Base-by-base conservation (phyloP, 2,113 vertebrate genomes). In the Corythaeola cristata region DNA sequence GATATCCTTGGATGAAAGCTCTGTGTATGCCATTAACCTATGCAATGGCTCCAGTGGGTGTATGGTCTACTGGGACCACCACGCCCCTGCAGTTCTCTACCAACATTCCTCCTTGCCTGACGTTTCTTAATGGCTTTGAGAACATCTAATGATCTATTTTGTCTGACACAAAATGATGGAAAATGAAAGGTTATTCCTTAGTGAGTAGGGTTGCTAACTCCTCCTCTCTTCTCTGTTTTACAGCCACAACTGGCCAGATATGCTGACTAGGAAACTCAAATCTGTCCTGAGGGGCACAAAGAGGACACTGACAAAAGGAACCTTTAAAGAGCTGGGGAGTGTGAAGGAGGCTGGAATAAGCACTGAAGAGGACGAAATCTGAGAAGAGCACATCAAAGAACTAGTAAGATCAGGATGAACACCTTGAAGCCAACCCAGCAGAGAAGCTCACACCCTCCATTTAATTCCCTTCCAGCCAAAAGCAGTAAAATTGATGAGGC, bases 201-300 rank as follows among this genome's bases (percentile, higher is more conserved):
- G 17, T 1, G 13, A 71, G 28, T 24, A 28, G 15, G 32, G 17
- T 28, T 74, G 11, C 44, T 88, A 44, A 93, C 27, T 28, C 8
- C 26, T 32, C 32, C 15, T 26, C 7, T 76, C 77, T 47, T 87
- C 39, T 89, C 45, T 87, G 3, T 90, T 75, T 94, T 72, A 35
- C 90, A 99, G 99, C 82, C 98, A 98, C 67, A 98, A 98, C 85
- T 99, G 99, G 99, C 98, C 99, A 91, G 98, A 98, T 23, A 93
- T 97, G 78, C 97, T 99, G 96, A 98, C 98, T 28, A 98, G 98
- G 71, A 99, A 99, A 98, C 98, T 99, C 93, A 99, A 98, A 96
- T 73, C 60, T n/a, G 97, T 98, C 85, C 98, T 99, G 97, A 98
- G 95, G 44, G 97, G 96, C 94, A 98, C 98, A 58, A 97, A 85